Evolutionary conservation across 2,888 invertebrate species (phyloP), one percentile per base, ranked within the genome.

Genomic region (Microplitis manilae): DNA sequence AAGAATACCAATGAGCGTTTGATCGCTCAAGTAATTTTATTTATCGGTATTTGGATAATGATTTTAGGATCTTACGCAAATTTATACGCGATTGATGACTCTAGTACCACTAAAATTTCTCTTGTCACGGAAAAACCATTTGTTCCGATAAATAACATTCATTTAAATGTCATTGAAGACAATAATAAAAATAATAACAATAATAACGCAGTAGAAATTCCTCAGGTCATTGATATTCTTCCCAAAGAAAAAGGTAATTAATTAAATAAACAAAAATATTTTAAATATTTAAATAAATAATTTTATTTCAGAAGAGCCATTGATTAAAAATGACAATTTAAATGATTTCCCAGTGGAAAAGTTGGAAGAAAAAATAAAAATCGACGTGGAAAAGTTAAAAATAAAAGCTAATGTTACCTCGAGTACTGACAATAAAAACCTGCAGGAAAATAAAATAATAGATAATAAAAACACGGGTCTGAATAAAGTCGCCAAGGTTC

Each of bases 31-130:
- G 95, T 95, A 20, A 93, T 97, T 74, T 89, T 98, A 64, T 91
- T 95, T 68, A 91, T 96, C 80, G 98, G 98, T 0, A 91, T 97
- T n/a, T 93, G 95, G 70, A 94, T 98, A 76, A 94, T 98, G 93
- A 93, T 98, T 20, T 92, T 97, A 67, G 97, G 98, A 67, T 98
- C 98, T 0, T 97, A 95, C 88, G 96, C 97, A 0, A 98, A 96
- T 90, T 91, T 95, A 77, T 95, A 93, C 87, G 95, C 94, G 0
- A 94, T 94, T 0, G 95, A 95, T 82, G 91, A 93, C 80, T 91
- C 92, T 59, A 89, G 91, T 0, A 91, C 89, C 50, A 85, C 89
- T 0, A 86, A 85, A 78, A 73, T 83, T 65, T 80, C 84, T 13
- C 79, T 84, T 65, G 85, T 83, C 68, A 86, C 85, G 15, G 83